A percentile compares a stretch with the other conserved stretches of the same genome.
Conservation (phyloP, 64 coral and sea anemone species). For the Orbicella faveolata region DNA sequence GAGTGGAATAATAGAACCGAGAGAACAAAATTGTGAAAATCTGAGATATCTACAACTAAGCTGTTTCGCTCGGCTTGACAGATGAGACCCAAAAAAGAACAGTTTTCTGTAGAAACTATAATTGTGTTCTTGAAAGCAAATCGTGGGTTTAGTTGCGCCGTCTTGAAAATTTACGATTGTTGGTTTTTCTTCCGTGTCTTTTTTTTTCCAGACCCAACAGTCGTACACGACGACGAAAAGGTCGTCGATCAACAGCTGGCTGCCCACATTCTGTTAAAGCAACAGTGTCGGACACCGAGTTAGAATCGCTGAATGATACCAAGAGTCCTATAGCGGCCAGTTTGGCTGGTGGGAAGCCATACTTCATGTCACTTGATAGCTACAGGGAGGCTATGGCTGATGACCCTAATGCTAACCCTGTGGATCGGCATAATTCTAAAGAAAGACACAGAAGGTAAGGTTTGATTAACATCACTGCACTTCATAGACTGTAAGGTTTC, state of each 20-base stretch:
- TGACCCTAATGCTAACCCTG: conserved; percentile 73
- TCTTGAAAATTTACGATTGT: background rate
- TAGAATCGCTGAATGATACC: conserved; percentile 3
- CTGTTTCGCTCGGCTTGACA: too few species aligned
- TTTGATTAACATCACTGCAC: background rate
- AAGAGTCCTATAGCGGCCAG: conserved; percentile 41
- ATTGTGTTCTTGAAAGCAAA: too few species aligned
- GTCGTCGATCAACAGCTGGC: background rate
- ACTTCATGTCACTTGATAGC: conserved; percentile 55
- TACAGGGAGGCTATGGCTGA: conserved; percentile 52
- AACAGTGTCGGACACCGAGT: conserved; percentile 16
- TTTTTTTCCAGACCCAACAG: background rate
- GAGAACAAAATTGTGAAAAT: too few species aligned
- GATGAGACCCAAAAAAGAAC: too few species aligned
- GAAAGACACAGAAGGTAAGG: conserved; percentile 89
- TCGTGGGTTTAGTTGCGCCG: too few species aligned
- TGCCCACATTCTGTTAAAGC: background rate
- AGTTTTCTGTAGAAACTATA: too few species aligned
- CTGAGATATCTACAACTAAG: too few species aligned
- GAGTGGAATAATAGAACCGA: too few species aligned
- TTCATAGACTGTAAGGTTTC: too few species aligned
- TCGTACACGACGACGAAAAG: background rate
- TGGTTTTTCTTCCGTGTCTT: background rate
- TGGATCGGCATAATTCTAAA: conserved; percentile 86
- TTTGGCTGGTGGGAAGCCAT: conserved; percentile 27